Conservation (phyloP, 2,113 vertebrate genomes). For the Rhynchomys soricoides region DNA sequence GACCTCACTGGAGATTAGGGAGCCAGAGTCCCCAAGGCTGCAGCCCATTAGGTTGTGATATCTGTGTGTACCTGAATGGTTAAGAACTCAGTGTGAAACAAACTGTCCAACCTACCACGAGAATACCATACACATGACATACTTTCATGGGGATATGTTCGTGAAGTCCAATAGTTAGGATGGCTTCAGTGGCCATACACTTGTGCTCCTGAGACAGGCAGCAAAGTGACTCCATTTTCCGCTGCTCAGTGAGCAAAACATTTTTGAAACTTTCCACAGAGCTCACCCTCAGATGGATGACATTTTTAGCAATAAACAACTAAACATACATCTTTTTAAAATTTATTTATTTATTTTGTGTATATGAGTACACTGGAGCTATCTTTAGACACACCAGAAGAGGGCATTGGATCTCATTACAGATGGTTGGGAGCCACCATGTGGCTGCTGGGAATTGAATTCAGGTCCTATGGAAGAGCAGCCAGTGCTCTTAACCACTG, state of each 20-base stretch:
- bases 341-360: too few species aligned
- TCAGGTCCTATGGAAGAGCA: too few species aligned
- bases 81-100: neutral
- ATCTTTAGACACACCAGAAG: too few species aligned
- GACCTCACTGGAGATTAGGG: neutral
- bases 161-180: slow-evolving; percentile 42
- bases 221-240: slow-evolving; percentile 42
- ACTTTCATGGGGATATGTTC: neutral
- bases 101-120: neutral
- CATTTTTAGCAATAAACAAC: slow-evolving; percentile 55
- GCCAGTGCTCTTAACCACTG: too few species aligned
- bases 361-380: too few species aligned
- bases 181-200: neutral
- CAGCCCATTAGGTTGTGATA: neutral
- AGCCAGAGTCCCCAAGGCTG: neutral
- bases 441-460: too few species aligned
- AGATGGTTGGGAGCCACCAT: too few species aligned
- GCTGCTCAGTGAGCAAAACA: slow-evolving; percentile 43
- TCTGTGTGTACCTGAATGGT: neutral
- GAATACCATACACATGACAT: neutral
- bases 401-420: too few species aligned
- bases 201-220: slow-evolving; percentile 21
- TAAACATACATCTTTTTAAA: slow-evolving; percentile 49
- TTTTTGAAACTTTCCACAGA: slow-evolving; percentile 59
- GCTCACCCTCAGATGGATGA: slow-evolving; percentile 56